A percentile compares a stretch with the other conserved stretches of the same genome.
Conservation (phyloP, 2,888 invertebrate species). For the Ophonus ardosiacus region DNA sequence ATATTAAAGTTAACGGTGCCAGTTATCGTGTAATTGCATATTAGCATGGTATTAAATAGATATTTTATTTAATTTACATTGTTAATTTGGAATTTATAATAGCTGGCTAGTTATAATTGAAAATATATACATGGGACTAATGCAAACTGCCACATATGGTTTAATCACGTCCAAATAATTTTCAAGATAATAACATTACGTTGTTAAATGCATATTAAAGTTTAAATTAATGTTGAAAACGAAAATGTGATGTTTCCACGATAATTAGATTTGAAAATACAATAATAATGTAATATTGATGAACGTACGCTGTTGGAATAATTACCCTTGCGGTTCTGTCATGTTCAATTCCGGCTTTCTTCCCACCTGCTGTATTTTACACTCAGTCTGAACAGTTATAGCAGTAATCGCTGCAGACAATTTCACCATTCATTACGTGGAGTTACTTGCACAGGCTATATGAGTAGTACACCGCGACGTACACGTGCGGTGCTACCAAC, state of each 20-base stretch:
- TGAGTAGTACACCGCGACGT: not conserved
- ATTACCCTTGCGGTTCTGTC: constrained; percentile 42
- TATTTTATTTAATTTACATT: constrained; percentile 40
- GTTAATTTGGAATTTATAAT: constrained; percentile 34
- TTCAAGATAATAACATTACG: constrained; percentile 46
- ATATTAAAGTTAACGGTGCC: constrained; percentile 22
- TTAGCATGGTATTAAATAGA: constrained; percentile 14
- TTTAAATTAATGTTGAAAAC: constrained; percentile 50
- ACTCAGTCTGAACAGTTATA: not conserved
- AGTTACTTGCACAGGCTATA: no score
- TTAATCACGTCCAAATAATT: constrained; percentile 43
- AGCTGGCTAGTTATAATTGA: constrained; percentile 7
- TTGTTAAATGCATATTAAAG: constrained; percentile 52
- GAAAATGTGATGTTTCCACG: constrained; percentile 28
- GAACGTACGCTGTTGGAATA: constrained; percentile 7
- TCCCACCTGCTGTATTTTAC: not conserved
- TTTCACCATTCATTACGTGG: constrained; percentile 18
- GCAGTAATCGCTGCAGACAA: constrained; percentile 11
- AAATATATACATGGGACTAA: constrained; percentile 27
- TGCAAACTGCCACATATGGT: constrained; percentile 40
- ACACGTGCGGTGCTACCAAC: not conserved
- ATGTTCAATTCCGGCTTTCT: constrained; percentile 26
- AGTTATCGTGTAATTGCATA: constrained; percentile 23
- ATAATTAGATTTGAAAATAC: constrained; percentile 47
- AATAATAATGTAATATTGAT: constrained; percentile 35